These are phyloP conservation scores for Sebastes goodei DNA, from an alignment of 2,797 vertebrate genomes.

Conservation along the genomic window DNA sequence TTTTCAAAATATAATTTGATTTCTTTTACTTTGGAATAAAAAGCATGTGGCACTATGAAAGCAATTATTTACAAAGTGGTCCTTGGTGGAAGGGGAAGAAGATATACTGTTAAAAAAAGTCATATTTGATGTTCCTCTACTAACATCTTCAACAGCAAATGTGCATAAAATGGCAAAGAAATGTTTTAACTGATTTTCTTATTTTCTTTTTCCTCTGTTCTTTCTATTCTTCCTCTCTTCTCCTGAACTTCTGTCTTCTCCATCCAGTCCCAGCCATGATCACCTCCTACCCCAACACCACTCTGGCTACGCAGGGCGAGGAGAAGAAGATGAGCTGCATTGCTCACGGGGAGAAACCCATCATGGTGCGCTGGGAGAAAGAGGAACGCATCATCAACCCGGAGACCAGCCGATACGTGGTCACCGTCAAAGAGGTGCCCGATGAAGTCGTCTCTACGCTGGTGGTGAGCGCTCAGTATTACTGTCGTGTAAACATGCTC, in stretches of 20 bases:
- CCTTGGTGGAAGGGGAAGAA: neutral
- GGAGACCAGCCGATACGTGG: conserved; percentile 95
- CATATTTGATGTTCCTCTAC: neutral
- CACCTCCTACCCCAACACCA: conserved; percentile 98
- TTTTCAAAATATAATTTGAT: neutral
- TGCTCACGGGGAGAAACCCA: conserved; percentile 96
- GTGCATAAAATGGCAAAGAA: neutral
- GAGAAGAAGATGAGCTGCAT: conserved; percentile 98
- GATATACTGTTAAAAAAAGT: neutral
- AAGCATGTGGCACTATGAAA: neutral
- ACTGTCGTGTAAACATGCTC: neutral
- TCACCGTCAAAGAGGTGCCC: conserved; percentile 93
- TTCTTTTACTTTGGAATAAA: neutral
- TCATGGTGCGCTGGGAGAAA: conserved; percentile 99
- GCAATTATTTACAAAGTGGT: conserved; percentile 4
- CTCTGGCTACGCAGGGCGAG: conserved; percentile 95
- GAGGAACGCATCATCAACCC: conserved; percentile 98
- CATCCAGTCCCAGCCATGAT: conserved; percentile 96
- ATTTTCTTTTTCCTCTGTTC: neutral
- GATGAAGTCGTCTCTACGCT: conserved; percentile 96
- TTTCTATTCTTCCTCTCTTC: neutral
- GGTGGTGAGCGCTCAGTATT: conserved; percentile 83
- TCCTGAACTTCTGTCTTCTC: neutral
- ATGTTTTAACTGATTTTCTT: neutral
- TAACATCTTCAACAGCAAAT: neutral